Percentiles rank a stretch among this genome's conserved stretches.
phyloP scores from a whole-genome alignment of 1,140 invertebrate species.

The Hydropsyche tenuis region DNA sequence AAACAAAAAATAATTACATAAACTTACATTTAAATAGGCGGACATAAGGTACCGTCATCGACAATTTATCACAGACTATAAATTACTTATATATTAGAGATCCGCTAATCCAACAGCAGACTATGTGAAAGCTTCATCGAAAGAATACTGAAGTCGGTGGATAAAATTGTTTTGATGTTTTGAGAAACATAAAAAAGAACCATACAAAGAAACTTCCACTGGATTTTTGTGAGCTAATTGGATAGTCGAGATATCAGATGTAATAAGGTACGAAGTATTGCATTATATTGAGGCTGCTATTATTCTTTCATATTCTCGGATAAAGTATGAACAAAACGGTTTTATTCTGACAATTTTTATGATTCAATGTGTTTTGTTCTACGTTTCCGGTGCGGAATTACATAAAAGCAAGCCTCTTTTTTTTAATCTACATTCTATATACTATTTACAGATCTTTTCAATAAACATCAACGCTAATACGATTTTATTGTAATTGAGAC shows the following conservation, averaged over 20 bases:
- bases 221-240: neutral
- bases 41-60: neutral
- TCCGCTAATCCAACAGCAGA: neutral
- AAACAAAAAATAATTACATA: neutral
- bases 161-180: too few species aligned
- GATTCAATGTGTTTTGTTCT: too few species aligned
- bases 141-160: neutral
- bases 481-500: neutral
- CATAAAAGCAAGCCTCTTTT: too few species aligned
- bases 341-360: too few species aligned
- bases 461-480: neutral
- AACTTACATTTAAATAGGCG: neutral
- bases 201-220: too few species aligned
- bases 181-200: too few species aligned
- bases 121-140: neutral
- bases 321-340: too few species aligned
- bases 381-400: too few species aligned
- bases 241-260: neutral
- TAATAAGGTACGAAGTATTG: conserved; percentile 28
- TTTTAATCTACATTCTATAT: neutral
- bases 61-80: conserved; percentile 9
- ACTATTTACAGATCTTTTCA: conserved; percentile 20
- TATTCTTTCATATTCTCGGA: too few species aligned
- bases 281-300: neutral
- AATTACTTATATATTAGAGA: conserved; percentile 9